phyloP scores from a whole-genome alignment of 1,140 invertebrate genomes.

The Nymphalis io region DNA sequence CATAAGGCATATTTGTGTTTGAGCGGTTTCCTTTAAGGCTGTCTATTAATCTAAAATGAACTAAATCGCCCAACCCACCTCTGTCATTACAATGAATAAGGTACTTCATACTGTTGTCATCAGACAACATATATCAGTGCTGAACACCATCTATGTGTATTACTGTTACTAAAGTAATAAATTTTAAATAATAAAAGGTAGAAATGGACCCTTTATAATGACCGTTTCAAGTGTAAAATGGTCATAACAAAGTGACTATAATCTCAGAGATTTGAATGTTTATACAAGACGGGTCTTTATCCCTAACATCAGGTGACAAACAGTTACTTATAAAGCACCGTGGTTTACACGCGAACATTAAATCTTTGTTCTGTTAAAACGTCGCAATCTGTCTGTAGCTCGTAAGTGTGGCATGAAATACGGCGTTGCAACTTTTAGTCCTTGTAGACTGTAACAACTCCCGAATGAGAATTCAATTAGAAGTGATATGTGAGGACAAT shows the following conservation, averaged over 20 bases:
- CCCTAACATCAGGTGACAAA: slow-evolving; percentile 36
- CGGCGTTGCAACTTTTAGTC: slow-evolving; percentile 37
- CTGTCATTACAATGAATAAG: neutral
- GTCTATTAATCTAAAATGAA: slow-evolving; percentile 46
- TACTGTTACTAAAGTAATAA: no score
- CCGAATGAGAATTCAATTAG: neutral
- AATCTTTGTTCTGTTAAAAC: slow-evolving; percentile 45
- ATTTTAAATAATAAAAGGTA: no score
- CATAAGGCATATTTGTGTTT: slow-evolving; percentile 54
- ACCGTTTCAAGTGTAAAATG: slow-evolving; percentile 2
- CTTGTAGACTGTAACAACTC: slow-evolving; percentile 27
- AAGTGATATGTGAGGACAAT: neutral
- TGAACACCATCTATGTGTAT: neutral
- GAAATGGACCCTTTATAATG: no score
- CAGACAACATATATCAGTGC: no score
- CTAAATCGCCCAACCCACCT: slow-evolving; percentile 49
- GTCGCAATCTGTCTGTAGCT: slow-evolving; percentile 47
- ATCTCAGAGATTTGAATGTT: slow-evolving; percentile 17
- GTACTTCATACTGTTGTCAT: neutral
- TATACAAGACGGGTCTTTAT: slow-evolving; percentile 29
- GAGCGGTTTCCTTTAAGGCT: slow-evolving; percentile 63
- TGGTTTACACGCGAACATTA: slow-evolving; percentile 39
- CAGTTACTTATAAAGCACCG: slow-evolving; percentile 34
- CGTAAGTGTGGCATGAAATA: slow-evolving; percentile 50
- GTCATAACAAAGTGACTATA: slow-evolving; percentile 10